Evolutionary conservation across 2,888 invertebrate genomes (phyloP), one percentile per base, ranked within the genome.

Genomic region (Invenusta paracnida): DNA sequence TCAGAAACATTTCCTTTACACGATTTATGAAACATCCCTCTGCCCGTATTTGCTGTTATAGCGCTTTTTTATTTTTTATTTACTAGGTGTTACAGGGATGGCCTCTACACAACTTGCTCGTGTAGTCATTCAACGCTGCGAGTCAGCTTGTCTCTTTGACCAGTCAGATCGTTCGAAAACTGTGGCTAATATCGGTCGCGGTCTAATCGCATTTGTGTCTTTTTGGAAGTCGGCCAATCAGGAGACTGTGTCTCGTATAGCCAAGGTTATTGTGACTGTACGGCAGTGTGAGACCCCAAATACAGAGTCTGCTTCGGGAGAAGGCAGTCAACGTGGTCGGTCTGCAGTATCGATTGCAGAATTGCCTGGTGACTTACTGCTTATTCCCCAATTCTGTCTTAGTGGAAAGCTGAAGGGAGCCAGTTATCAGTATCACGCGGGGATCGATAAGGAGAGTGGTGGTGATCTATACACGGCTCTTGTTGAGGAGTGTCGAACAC

Each of bases 311-410:
- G 48, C 48, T 48, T 48, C 48, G 48, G 90, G 90, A 0, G 89
- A 89, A n/a, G n/a, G n/a, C n/a, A n/a, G n/a, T n/a, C n/a, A n/a
- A n/a, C n/a, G n/a, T n/a, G 17, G 48, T 48, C 48, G 48, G 17
- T 48, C 48, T 5, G 17, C 48, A 48, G 48, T 48, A 11, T 90
- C 91, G 0, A 87, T 92, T 17, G 85, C 89, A 48, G 91, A 92
- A 28, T 88, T 91, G 0, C 90, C 91, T 0, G 92, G 91, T n/a
- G 91, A 92, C 87, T 87, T 92, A 13, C 89, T 92, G 0, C 90
- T 92, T 29, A 89, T 92, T 85, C 92, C 92, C 0, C 92, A 92
- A 87, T 92, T 92, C 0, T 92, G 91, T 0, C 89, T 92, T 0
- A 92, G 92, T 11, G 92, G 92, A 0, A 90, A 89, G 82, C 85